Conservation (phyloP, 2,888 invertebrate genomes). For the Galeruca laticollis region DNA sequence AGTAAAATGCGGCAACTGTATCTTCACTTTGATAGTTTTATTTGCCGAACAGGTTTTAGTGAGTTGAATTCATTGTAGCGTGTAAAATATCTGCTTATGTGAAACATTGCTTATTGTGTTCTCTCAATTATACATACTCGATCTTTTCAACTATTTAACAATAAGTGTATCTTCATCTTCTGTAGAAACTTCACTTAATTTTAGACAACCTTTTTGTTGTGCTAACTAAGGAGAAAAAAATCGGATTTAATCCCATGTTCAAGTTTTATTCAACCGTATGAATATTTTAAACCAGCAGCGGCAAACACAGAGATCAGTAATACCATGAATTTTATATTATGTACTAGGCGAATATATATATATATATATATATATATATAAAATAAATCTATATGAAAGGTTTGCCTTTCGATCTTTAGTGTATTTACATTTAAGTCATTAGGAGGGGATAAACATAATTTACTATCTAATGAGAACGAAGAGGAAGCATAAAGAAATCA, state of each 20-base stretch:
- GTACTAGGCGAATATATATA: background rate
- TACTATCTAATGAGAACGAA: no score
- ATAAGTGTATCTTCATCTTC: slow-evolving; percentile 32
- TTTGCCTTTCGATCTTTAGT: no score
- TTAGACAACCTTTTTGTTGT: slow-evolving; percentile 28
- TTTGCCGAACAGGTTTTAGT: slow-evolving; percentile 19
- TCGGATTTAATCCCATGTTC: slow-evolving; percentile 37
- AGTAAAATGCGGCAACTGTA: slow-evolving; percentile 6
- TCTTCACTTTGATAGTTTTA: background rate
- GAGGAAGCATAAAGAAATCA: no score
- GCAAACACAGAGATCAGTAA: background rate
- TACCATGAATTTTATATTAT: background rate
- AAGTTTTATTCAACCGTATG: slow-evolving; percentile 37
- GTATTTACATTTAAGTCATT: no score
- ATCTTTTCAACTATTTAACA: slow-evolving; percentile 33
- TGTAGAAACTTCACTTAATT: slow-evolving; percentile 33
- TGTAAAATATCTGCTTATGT: slow-evolving; percentile 30
- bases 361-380: no score
- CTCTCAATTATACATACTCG: slow-evolving; percentile 18
- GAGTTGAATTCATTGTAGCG: slow-evolving; percentile 7
- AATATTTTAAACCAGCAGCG: slow-evolving; percentile 9
- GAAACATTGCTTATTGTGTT: slow-evolving; percentile 24
- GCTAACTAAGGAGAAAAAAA: slow-evolving; percentile 29
- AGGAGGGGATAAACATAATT: no score
- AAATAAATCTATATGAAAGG: no score